Evolutionary conservation across 2,113 vertebrate species (phyloP).

Genomic region (Pygoscelis adeliae): DNA sequence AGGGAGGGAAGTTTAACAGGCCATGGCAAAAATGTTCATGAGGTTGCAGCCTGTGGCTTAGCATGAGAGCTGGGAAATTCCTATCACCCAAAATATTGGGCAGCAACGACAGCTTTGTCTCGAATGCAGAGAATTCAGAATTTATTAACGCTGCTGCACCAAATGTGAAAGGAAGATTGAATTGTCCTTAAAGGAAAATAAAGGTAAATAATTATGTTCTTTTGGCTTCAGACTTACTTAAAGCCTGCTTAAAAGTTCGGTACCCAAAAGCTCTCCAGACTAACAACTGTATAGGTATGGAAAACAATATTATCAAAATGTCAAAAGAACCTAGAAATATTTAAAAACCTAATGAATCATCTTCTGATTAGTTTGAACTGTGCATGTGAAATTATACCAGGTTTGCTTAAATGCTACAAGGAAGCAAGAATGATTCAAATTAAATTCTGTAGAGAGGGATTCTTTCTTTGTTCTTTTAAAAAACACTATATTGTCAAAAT

Average conservation of each 20-base stretch:
- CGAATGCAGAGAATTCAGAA: background rate
- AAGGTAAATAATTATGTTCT: slow-evolving; percentile 42
- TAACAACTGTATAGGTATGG: background rate
- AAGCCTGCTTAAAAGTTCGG: background rate
- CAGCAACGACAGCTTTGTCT: background rate
- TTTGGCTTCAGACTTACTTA: slow-evolving; percentile 29
- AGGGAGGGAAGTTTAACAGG: slow-evolving; percentile 2
- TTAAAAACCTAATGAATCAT: slow-evolving; percentile 48
- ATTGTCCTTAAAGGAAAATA: slow-evolving; percentile 52
- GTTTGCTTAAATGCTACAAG: slow-evolving; percentile 38
- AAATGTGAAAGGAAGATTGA: background rate
- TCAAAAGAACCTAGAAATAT: slow-evolving; percentile 30
- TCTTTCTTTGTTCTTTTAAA: slow-evolving; percentile 19
- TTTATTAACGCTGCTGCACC: background rate
- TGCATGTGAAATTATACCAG: background rate
- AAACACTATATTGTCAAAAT: background rate
- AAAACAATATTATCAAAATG: slow-evolving; percentile 35
- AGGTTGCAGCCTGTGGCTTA: background rate
- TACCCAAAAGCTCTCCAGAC: background rate
- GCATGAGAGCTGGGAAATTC: background rate
- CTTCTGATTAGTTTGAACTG: slow-evolving; percentile 43
- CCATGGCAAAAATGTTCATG: background rate
- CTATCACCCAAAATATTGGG: background rate
- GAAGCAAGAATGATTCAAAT: slow-evolving; percentile 51
- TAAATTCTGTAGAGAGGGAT: slow-evolving; percentile 5